A percentile compares a stretch with the other conserved stretches of the same genome.
Conservation (phyloP, 1,140 invertebrate genomes). For the Zaprionus lachaisei region DNA sequence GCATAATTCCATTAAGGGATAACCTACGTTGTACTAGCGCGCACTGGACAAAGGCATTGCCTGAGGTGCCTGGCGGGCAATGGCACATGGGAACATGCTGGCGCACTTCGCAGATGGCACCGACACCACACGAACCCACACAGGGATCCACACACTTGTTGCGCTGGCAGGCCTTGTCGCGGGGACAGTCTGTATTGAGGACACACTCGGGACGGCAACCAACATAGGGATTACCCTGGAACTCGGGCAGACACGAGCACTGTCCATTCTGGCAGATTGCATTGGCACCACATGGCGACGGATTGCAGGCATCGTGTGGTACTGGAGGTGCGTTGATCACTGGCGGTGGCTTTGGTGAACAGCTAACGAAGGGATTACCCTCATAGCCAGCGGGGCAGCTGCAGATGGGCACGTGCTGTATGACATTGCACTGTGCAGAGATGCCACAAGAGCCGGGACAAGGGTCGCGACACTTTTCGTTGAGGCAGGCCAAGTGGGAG, state of each 20-base stretch:
- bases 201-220: constrained; percentile 93
- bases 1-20: constrained; percentile 33
- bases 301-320: constrained; percentile 85
- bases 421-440: constrained; percentile 92
- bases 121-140: constrained; percentile 89
- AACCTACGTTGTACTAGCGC: constrained; percentile 85
- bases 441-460: constrained; percentile 92
- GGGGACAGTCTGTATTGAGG: constrained; percentile 92
- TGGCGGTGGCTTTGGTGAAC: constrained; percentile 84
- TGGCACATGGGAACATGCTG: constrained; percentile 90
- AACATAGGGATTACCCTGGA: constrained; percentile 90
- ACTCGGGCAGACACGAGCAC: constrained; percentile 87
- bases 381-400: constrained; percentile 90
- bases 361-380: constrained; percentile 92
- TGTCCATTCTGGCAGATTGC: constrained; percentile 86
- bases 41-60: constrained; percentile 90
- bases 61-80: constrained; percentile 87
- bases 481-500: constrained; percentile 88
- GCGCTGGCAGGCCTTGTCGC: constrained; percentile 88
- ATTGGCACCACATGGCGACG: constrained; percentile 90
- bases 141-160: constrained; percentile 91
- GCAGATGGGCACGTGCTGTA: constrained; percentile 94
- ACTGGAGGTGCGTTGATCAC: constrained; percentile 45
- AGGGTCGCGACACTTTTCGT: constrained; percentile 90
- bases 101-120: constrained; percentile 89